Conservation (phyloP, 2,113 vertebrate species). For the Fulica atra region DNA sequence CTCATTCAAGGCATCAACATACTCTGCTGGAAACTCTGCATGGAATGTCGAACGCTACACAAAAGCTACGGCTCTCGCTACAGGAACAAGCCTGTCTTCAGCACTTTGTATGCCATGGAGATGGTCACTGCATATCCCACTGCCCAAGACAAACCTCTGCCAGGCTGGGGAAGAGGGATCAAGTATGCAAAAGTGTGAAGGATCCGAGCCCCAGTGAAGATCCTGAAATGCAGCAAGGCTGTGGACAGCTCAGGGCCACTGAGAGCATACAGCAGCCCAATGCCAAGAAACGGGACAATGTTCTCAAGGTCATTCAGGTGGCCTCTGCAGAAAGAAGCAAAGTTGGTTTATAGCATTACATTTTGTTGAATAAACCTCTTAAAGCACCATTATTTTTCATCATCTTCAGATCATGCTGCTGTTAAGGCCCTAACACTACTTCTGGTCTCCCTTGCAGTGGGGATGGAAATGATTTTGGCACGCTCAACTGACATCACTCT, state of each 20-base stretch:
- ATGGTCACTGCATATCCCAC: constrained; percentile 75
- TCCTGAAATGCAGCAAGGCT: constrained; percentile 87
- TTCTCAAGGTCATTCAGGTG: constrained; percentile 96
- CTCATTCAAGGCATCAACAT: not conserved
- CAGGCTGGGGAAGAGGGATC: constrained; percentile 82
- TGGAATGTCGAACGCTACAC: not conserved
- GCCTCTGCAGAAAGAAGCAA: constrained; percentile 74
- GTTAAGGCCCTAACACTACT: not conserved
- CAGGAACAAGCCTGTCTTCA: constrained; percentile 57
- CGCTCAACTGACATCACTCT: not conserved
- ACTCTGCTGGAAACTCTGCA: not conserved
- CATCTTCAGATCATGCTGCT: not conserved
- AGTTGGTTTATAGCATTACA: not conserved
- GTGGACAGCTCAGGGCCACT: constrained; percentile 78
- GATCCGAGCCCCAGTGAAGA: constrained; percentile 82
- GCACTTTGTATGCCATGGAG: constrained; percentile 84
- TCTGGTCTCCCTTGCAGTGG: not conserved
- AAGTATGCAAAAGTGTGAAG: constrained; percentile 84
- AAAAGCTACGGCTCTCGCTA: not conserved
- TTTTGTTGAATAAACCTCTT: not conserved
- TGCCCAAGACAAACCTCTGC: constrained; percentile 78
- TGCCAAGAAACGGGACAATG: constrained; percentile 85
- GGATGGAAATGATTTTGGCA: not conserved
- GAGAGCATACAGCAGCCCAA: constrained; percentile 88
- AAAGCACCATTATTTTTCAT: not conserved